Evolutionary conservation across 1,140 invertebrate genomes (phyloP), one percentile per base, ranked within the genome.

Genomic region (Reticulitermes speratus): DNA sequence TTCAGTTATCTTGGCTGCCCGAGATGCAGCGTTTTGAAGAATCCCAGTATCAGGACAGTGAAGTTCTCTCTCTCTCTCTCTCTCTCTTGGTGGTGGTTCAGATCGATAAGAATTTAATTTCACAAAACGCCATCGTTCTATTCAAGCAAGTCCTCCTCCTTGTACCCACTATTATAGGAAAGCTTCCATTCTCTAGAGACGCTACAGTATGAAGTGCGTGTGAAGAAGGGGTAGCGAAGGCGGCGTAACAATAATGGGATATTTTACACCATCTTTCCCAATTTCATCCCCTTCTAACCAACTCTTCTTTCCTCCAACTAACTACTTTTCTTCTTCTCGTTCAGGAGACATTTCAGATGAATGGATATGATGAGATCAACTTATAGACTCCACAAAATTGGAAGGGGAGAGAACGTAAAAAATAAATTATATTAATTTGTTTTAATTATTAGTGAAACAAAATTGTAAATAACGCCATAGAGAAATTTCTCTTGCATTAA

Each of bases 51-150:
- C 25, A 75, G 65, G n/a, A 75, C 25, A 30, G 25, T n/a, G 65
- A 30, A 75, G 25, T 6, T 75, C 9, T 30, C n/a, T n/a, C 44
- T 59, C 44, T 30, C 83, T 84, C 83, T 44, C 44, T 48, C 0
- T 52, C 48, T 52, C n/a, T 52, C 21, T 7, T 38, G n/a, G 83
- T 30, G 30, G 44, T 23, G 83, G 83, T 45, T 19, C 44, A 45
- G 83, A 84, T 84, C 83, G 83, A 84, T 84, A 84, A 84, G 83
- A 84, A 84, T 84, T 84, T 84, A 84, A 84, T 84, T 84, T 84
- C 83, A 84, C 83, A 84, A 84, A 84, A 84, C 83, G 83, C 45
- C 52, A 52, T 52, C 83, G 83, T 84, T 84, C 83, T 84, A 84
- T 84, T 84, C 83, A 84, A 84, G 83, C 65, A 75, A 75, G 65